A percentile compares a stretch with the other conserved stretches of the same genome.
phyloP scores from a whole-genome alignment of 2,113 vertebrate species.

The Melanostigma gelatinosum region DNA sequence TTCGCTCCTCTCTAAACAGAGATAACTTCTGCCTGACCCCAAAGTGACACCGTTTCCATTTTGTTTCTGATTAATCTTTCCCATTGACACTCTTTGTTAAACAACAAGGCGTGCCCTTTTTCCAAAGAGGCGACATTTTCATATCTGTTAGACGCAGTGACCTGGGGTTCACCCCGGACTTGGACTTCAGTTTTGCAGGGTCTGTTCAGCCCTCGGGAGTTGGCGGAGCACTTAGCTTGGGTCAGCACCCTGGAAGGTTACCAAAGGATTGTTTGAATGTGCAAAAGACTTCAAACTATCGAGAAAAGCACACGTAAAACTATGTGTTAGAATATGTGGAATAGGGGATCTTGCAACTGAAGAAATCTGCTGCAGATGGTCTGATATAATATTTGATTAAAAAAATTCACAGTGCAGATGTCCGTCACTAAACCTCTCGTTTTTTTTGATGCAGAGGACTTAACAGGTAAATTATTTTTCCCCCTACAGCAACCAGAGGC shows the following conservation, averaged over 20 bases:
- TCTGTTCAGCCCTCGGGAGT: slow-evolving; percentile 87
- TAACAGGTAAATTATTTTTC: slow-evolving; percentile 22
- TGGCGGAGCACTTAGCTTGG: slow-evolving; percentile 85
- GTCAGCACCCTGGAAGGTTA: slow-evolving; percentile 83
- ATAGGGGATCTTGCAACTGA: neutral
- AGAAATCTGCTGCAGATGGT: neutral
- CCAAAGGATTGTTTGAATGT: slow-evolving; percentile 60
- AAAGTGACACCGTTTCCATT: slow-evolving; percentile 98
- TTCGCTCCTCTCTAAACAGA: slow-evolving; percentile 77
- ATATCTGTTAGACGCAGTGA: slow-evolving; percentile 99
- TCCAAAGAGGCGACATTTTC: slow-evolving; percentile 97
- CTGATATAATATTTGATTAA: neutral
- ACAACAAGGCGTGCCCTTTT: slow-evolving; percentile 97
- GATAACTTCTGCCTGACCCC: slow-evolving; percentile 96
- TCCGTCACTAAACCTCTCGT: neutral
- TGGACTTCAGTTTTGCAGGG: slow-evolving; percentile 95
- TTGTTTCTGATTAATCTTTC: slow-evolving; percentile 99
- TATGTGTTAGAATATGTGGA: neutral
- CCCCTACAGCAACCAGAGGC: neutral
- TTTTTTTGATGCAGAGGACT: slow-evolving; percentile 14
- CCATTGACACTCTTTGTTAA: slow-evolving; percentile 99
- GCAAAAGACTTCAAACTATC: slow-evolving; percentile 40
- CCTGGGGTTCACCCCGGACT: slow-evolving; percentile 99
- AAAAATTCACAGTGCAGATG: neutral
- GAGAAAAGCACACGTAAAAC: slow-evolving; percentile 17